Base-by-base conservation (phyloP, 2,113 vertebrate species). In the Sinocyclocheilus rhinocerous region DNA sequence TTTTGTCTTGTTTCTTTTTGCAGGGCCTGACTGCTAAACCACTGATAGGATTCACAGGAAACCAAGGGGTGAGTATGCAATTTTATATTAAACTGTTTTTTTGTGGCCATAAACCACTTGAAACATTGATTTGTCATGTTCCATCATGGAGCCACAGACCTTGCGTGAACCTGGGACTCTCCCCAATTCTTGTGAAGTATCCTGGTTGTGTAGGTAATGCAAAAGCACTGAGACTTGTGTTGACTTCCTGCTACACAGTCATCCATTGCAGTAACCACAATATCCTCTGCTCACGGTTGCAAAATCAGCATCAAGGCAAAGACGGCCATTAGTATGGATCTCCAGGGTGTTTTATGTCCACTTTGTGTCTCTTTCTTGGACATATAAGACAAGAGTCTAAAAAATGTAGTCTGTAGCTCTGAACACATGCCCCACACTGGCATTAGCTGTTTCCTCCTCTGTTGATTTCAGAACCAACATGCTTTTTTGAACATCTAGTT, bases 11-110 rank as follows among this genome's bases (percentile, higher is more conserved):
- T 89, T 87, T 86, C 50, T 89, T 86, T 59, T 67, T 48, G 45
- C 45, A 48, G 45, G 95, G 95, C 89, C 94, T 96, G 87, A 95
- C 95, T 15, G 93, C 95, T 80, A 95, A 93, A 86, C 97, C 97
- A 4, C 94, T 97, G 6, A 98, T 99, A 91, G 95, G 95, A 89
- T 99, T 99, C 91, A 96, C 97, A 95, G 98, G 97, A 93, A 99
- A 94, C 91, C 96, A 99, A 95, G 98, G 98, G 97, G 98, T 99
- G 93, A 98, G 98, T 86, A 2, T 52, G 36, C 57, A 24, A 1
- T 20, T 73, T 10, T 4, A 48, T 12, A 12, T 48, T 48, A 48
- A 48, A 48, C 84, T 9, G 39, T 36, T 10, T 45, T 42, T n/a
- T 16, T 33, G n/a, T 8, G 2, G 2, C 33, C 15, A 13, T 61